These are phyloP conservation scores for Brachyrhaphis roseni DNA, from an alignment of 2,797 vertebrate genomes.

Conservation along the genomic window DNA sequence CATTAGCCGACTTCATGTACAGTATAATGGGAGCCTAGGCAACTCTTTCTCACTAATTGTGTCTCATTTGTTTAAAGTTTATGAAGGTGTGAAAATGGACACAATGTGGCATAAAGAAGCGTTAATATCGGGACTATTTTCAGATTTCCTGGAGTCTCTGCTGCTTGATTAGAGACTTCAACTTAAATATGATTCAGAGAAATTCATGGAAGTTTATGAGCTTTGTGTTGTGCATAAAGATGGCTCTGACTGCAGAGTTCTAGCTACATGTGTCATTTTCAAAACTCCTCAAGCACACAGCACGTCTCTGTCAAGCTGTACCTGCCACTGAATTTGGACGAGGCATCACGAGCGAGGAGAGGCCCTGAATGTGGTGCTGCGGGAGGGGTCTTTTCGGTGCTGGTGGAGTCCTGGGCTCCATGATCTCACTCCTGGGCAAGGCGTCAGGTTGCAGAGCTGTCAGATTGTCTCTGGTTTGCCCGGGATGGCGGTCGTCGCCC, in stretches of 20 bases:
- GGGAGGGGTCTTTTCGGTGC: conserved; percentile 81
- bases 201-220: conserved; percentile 26
- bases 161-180: conserved; percentile 22
- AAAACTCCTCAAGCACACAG: not conserved
- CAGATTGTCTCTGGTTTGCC: conserved; percentile 82
- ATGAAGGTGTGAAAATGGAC: conserved; percentile 14
- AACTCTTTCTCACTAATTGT: conserved; percentile 36
- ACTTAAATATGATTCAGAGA: conserved; percentile 19
- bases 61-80: conserved; percentile 26
- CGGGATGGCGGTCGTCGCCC: conserved; percentile 80
- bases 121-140: conserved; percentile 20
- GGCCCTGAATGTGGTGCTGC: conserved; percentile 77
- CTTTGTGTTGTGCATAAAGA: conserved; percentile 4
- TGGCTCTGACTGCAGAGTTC: not conserved
- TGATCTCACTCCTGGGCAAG: conserved; percentile 76
- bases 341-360: conserved; percentile 88
- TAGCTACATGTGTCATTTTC: not conserved
- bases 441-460: conserved; percentile 75
- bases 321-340: conserved; percentile 99
- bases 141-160: conserved; percentile 38
- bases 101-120: conserved; percentile 5
- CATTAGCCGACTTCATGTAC: conserved; percentile 60
- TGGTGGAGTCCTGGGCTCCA: conserved; percentile 72
- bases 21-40: conserved; percentile 41
- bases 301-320: conserved; percentile 58